These are phyloP conservation scores for Amphimallon solstitiale DNA, from an alignment of 2,888 invertebrate species.

Conservation along the genomic window DNA sequence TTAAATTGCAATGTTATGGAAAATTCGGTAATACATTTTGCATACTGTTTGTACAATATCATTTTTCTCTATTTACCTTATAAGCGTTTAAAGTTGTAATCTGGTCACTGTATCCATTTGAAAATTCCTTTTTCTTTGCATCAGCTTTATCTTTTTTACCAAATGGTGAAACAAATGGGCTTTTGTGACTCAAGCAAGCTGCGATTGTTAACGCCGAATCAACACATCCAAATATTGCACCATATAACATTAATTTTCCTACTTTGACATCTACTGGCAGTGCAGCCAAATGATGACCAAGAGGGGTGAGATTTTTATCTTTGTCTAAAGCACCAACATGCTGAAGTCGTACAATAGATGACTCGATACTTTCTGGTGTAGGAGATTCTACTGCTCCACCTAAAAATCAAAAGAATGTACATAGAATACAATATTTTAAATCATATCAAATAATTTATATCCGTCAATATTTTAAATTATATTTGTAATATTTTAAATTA, in stretches of 20 bases:
- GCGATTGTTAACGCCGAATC: slow-evolving; percentile 93
- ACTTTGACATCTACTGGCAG: slow-evolving; percentile 91
- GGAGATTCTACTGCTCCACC: slow-evolving; percentile 81
- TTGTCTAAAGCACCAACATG: slow-evolving; percentile 85
- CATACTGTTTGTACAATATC: too few species aligned
- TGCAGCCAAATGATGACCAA: slow-evolving; percentile 88
- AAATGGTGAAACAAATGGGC: slow-evolving; percentile 80
- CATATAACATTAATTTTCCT: slow-evolving; percentile 92
- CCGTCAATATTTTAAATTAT: too few species aligned
- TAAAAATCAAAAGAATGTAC: slow-evolving; percentile 50
- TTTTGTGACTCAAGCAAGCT: slow-evolving; percentile 82
- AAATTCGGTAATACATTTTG: too few species aligned
- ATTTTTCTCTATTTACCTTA: slow-evolving; percentile 75
- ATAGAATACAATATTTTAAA: not conserved
- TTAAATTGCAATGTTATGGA: too few species aligned
- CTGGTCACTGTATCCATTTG: slow-evolving; percentile 87
- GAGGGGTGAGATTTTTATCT: slow-evolving; percentile 78
- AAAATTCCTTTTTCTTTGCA: slow-evolving; percentile 78
- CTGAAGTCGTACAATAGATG: slow-evolving; percentile 76
- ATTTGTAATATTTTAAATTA: too few species aligned
- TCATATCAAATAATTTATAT: too few species aligned
- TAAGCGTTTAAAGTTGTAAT: slow-evolving; percentile 87
- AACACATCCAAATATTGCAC: slow-evolving; percentile 91
- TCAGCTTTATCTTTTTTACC: slow-evolving; percentile 78
- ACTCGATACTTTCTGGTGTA: slow-evolving; percentile 71